These are phyloP conservation scores for Drosophila yakuba DNA, from an alignment of 1,140 invertebrate species.

Conservation along the genomic window DNA sequence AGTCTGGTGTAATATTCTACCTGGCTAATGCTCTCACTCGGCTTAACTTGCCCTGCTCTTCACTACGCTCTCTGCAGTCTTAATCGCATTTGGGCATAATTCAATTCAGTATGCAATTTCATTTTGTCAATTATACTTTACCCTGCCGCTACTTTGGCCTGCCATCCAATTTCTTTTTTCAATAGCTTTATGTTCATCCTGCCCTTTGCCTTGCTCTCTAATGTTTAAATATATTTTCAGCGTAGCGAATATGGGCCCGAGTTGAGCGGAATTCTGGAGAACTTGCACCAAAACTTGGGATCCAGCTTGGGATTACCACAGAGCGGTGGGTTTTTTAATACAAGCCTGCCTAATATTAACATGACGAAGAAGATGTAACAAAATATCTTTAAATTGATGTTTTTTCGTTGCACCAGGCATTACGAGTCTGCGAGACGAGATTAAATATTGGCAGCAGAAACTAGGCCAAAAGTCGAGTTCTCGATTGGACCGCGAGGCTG, in stretches of 20 bases:
- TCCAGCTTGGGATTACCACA: slow-evolving; percentile 81
- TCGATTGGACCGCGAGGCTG: slow-evolving; percentile 81
- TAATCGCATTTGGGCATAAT: slow-evolving; percentile 78
- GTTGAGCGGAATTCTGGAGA: slow-evolving; percentile 77
- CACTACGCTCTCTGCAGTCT: slow-evolving; percentile 34
- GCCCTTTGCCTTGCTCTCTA: not conserved
- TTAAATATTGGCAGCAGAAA: slow-evolving; percentile 85
- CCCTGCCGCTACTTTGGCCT: not conserved
- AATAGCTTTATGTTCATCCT: slow-evolving; percentile 37
- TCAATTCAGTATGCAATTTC: slow-evolving; percentile 75
- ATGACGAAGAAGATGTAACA: too few species aligned
- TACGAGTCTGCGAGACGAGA: slow-evolving; percentile 82
- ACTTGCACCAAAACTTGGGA: slow-evolving; percentile 78
- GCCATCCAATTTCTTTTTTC: slow-evolving; percentile 42
- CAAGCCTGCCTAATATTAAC: too few species aligned
- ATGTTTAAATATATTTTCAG: slow-evolving; percentile 37
- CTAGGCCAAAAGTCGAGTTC: slow-evolving; percentile 77
- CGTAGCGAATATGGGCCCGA: slow-evolving; percentile 78
- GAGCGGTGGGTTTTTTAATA: slow-evolving; percentile 57
- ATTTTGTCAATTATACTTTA: slow-evolving; percentile 74
- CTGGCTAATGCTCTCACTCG: slow-evolving; percentile 54
- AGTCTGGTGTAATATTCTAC: slow-evolving; percentile 57
- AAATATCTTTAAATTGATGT: not conserved
- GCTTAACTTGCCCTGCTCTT: slow-evolving; percentile 52
- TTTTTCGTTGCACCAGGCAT: slow-evolving; percentile 52